Base-by-base conservation (phyloP, 2,113 vertebrate species). In the Malurus melanocephalus region DNA sequence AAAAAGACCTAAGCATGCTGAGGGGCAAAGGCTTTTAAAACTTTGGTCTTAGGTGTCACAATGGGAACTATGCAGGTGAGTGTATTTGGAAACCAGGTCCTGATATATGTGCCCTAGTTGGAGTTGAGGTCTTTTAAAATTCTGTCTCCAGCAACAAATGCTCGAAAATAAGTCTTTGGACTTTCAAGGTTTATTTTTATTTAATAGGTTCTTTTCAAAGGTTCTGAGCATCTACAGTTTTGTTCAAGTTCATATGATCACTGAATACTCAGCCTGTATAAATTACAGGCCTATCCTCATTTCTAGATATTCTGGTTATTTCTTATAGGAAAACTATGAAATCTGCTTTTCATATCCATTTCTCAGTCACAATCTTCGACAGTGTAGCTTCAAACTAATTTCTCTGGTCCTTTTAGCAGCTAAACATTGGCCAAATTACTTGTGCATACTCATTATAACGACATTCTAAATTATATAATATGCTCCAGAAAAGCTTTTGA, bases 401-500 rank as follows among this genome's bases (percentile, higher is more conserved):
- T 71, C 48, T 85, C 5, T 49, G 52, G 67, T 74, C 59, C 32
- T 18, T 62, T 53, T 46, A 60, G 40, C 56, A 85, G 32, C n/a
- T 71, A 51, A 74, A 51, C 1, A 0, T 11, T 22, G 43, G 13
- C 28, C 68, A 85, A 80, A 85, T 80, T 85, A 92, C 68, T 80
- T 74, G 56, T 69, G 16, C 43, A 65, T n/a, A 28, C 13, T 55
- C 55, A 48, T 79, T 75, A 75, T 38, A 79, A 85, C 74, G 89
- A 48, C 65, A 53, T 86, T 96, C 80, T 84, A 81, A 91, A 60
- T 82, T 51, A 68, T 61, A 89, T 74, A 53, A 74, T 52, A 60
- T 71, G 42, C 51, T 88, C 80, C 74, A 83, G 68, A 94, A 95
- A 94, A 94, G 57, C 65, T 93, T 83, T 90, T 92, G 89, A 95